phyloP scores from a whole-genome alignment of 2,888 invertebrate species.

The Rhynchonema sp. region DNA sequence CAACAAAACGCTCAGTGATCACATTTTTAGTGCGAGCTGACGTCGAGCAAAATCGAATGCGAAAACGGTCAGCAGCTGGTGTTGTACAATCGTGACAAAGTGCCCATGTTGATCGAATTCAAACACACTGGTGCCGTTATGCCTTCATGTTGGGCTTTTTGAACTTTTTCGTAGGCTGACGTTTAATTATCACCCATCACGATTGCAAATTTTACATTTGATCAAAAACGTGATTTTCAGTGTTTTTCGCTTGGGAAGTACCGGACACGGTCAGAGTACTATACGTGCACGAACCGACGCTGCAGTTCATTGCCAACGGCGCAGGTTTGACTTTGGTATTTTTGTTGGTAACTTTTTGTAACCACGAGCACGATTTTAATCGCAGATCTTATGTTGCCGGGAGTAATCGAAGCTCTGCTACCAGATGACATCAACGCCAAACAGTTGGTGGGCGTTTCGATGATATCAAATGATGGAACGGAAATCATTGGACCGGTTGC shows the following conservation, averaged over 20 bases:
- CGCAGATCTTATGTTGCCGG: background rate
- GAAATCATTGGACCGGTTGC: background rate
- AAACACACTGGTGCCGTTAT: background rate
- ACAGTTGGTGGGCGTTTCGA: background rate
- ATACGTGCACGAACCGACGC: background rate
- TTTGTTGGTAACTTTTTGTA: too few relatives aligned
- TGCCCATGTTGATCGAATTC: background rate
- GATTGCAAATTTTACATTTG: too few relatives aligned
- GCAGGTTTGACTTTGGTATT: background rate
- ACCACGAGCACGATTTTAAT: background rate
- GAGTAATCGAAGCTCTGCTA: background rate
- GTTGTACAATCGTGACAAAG: background rate
- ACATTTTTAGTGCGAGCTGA: too few relatives aligned
- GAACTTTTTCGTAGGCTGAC: too few relatives aligned
- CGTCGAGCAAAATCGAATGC: background rate
- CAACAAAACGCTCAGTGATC: too few relatives aligned
- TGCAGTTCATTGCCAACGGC: background rate
- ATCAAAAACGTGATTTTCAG: too few relatives aligned
- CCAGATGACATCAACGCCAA: background rate
- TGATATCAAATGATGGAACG: background rate
- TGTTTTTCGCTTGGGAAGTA: background rate
- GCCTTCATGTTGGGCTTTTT: background rate
- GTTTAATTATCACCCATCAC: too few relatives aligned
- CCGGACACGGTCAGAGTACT: background rate
- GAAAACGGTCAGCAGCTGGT: background rate